Conservation (phyloP, 2,797 vertebrate genomes). For the Adrianichthys oophorus region DNA sequence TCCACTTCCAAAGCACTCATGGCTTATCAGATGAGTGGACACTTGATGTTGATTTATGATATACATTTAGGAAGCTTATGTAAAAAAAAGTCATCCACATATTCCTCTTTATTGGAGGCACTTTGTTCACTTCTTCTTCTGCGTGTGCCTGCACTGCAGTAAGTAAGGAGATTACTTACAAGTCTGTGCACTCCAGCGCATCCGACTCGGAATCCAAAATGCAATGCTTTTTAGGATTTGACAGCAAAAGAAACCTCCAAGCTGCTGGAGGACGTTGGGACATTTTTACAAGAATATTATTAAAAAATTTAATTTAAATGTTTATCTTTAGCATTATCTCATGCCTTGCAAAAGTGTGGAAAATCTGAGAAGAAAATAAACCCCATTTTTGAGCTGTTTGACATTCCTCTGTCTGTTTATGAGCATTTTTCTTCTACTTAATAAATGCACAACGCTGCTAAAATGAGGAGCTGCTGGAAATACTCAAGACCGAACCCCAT, state of each 20-base stretch:
- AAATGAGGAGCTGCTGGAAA: not conserved
- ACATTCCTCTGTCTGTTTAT: too few species aligned
- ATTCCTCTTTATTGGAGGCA: too few species aligned
- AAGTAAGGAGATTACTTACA: not conserved
- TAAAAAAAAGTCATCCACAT: not conserved
- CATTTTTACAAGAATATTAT: too few species aligned
- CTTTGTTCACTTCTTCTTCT: not conserved
- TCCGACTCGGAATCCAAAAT: too few species aligned
- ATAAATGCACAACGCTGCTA: not conserved
- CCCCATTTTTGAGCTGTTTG: too few species aligned
- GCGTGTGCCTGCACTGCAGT: not conserved
- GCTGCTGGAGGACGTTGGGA: too few species aligned
- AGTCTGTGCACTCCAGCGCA: not conserved
- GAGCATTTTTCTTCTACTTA: not conserved
- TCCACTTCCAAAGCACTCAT: conserved; percentile 7
- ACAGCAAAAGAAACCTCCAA: too few species aligned
- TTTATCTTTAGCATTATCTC: not conserved
- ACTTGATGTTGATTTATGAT: not conserved
- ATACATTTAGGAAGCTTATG: not conserved
- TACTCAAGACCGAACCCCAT: not conserved
- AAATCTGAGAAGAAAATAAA: too few species aligned
- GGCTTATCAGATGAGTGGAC: not conserved
- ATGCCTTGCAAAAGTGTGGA: too few species aligned
- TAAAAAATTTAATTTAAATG: not conserved
- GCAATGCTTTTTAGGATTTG: too few species aligned